Base-by-base conservation (phyloP, 2,797 vertebrate species). In the Fringilla coelebs region DNA sequence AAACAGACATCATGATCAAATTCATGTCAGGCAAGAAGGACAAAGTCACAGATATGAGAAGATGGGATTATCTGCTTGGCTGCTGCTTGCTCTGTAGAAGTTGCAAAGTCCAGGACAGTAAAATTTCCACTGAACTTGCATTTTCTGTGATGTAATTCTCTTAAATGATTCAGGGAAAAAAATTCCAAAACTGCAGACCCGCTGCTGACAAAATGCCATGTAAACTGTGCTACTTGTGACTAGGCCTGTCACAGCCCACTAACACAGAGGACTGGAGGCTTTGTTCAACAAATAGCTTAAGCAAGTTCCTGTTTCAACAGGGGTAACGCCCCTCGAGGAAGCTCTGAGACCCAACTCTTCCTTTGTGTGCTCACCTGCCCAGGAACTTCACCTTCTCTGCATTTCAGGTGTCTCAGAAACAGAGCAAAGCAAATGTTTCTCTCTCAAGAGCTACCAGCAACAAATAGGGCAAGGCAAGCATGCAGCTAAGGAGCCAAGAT, bases 61-160 rank as follows among this genome's bases (percentile, higher is more conserved):
- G 51, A 88, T 49, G 78, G 46, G 93, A 93, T 97, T 96, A 95
- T 94, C 84, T 94, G 92, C 93, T 95, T 94, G 83, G 78, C 87
- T 96, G 94, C 90, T 72, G 51, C 80, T 85, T 82, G 70, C 36
- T 66, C 73, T 74, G 57, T 32, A 85, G 75, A 49, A 79, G 78
- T 82, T 82, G n/a, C 95, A 96, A 97, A 95, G 97, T 97, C 88
- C 94, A 90, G 52, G 34, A 68, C 51, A 89, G 72, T 55, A 83
- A 87, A 67, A 57, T 91, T 97, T 96, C 96, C 91, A 66, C 87
- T 87, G 79, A 83, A 38, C 45, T 93, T 89, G 89, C 84, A 90
- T 95, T 95, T 96, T 96, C 77, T 77, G 55, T 92, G 67, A 89
- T 78, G 73, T 62, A 93, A 87, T 26, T 25, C 34, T 70, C 45